Evolutionary conservation across 2,113 vertebrate genomes (phyloP).

Genomic region (Myotis brandtii): DNA sequence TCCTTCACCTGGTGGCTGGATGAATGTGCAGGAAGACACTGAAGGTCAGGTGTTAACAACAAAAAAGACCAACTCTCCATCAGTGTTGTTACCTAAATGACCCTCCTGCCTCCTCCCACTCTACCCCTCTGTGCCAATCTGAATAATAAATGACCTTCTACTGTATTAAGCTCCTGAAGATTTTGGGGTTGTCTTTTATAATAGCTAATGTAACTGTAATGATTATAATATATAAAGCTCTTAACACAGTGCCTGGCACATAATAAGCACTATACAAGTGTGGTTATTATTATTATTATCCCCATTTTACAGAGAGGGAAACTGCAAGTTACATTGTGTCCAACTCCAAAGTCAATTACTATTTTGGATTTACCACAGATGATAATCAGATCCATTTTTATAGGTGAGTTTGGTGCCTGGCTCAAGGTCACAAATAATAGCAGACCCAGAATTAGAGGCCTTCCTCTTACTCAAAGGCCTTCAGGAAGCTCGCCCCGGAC

Average conservation of each 20-base stretch:
- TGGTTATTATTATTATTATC: background rate
- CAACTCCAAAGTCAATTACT: background rate
- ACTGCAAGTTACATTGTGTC: background rate
- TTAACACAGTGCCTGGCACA: background rate
- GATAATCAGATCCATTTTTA: constrained; percentile 3
- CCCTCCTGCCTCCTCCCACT: background rate
- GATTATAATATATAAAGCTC: background rate
- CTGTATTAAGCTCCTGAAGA: background rate
- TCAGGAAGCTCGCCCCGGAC: background rate
- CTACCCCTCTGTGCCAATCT: background rate
- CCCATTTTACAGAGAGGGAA: background rate
- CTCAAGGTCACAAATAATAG: constrained; percentile 33
- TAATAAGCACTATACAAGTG: background rate
- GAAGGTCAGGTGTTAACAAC: background rate
- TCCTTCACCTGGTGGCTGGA: background rate
- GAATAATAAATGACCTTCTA: background rate
- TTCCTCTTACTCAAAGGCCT: background rate
- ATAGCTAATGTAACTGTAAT: background rate
- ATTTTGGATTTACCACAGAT: background rate
- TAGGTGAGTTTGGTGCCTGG: background rate
- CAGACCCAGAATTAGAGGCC: background rate
- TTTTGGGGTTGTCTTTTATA: background rate
- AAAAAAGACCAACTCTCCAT: background rate
- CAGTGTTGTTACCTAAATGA: background rate
- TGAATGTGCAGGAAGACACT: background rate